Conservation (phyloP, 2,888 invertebrate genomes). For the Himalopsyche tibetana region DNA sequence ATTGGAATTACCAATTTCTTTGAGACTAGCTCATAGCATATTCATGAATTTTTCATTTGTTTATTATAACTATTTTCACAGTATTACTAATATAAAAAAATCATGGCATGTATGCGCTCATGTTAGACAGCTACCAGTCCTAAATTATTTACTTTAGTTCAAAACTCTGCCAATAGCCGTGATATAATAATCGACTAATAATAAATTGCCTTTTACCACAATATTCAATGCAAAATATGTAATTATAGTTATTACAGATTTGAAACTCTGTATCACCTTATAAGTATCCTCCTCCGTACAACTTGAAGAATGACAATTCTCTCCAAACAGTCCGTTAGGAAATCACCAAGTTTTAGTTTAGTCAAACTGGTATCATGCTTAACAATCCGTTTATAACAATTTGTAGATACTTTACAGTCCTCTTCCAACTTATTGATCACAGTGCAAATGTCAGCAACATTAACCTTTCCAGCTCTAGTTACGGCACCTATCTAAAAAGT, state of each 20-base stretch:
- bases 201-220: too few species aligned
- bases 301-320: constrained; percentile 95
- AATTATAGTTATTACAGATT: constrained; percentile 20
- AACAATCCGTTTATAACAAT: constrained; percentile 94
- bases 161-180: too few species aligned
- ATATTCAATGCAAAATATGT: neutral
- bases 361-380: constrained; percentile 94
- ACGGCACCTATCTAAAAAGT: constrained; percentile 87
- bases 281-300: constrained; percentile 93
- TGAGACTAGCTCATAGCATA: too few species aligned
- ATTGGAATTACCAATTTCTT: too few species aligned
- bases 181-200: too few species aligned
- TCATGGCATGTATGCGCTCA: too few species aligned
- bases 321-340: constrained; percentile 97
- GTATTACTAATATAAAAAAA: too few species aligned
- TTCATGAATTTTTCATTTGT: too few species aligned
- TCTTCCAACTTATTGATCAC: constrained; percentile 93
- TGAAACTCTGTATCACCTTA: constrained; percentile 77
- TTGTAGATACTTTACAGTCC: constrained; percentile 98
- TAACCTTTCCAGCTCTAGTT: constrained; percentile 93
- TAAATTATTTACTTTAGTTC: too few species aligned
- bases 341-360: constrained; percentile 96
- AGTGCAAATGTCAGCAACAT: constrained; percentile 92
- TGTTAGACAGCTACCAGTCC: too few species aligned
- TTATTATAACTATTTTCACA: too few species aligned